These are phyloP conservation scores for Rhamphomyia laevipes DNA, from an alignment of 2,888 invertebrate genomes.

Conservation along the genomic window DNA sequence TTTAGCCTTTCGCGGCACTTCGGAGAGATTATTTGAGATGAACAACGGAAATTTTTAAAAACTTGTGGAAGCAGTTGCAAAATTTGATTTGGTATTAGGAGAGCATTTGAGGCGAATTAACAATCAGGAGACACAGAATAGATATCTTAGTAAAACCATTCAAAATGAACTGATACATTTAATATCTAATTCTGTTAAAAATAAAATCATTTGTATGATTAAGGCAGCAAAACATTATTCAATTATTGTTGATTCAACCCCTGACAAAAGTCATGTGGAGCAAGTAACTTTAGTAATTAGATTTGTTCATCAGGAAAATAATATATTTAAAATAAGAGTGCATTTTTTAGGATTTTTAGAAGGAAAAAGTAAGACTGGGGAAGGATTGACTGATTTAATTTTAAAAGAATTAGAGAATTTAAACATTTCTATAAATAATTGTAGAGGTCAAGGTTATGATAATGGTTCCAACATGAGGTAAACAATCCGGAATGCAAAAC, in stretches of 20 bases:
- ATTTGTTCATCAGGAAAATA: constrained; percentile 1
- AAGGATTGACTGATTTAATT: constrained; percentile 2
- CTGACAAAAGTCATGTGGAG: constrained; percentile 2
- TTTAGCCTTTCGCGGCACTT: constrained; percentile 8
- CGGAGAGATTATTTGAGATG: background rate
- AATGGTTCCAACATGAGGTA: constrained; percentile 6
- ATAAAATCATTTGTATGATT: constrained; percentile 7
- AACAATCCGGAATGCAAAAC: constrained; percentile 7
- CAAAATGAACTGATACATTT: constrained; percentile 4
- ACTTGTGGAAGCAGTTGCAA: constrained; percentile 3
- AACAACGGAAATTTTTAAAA: constrained; percentile 8
- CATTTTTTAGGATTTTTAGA: constrained; percentile 4
- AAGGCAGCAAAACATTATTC: constrained; percentile 4
- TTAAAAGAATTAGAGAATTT: constrained; percentile 5
- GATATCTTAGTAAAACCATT: constrained; percentile 6
- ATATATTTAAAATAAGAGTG: constrained; percentile 1
- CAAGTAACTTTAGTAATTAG: background rate
- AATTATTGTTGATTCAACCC: background rate
- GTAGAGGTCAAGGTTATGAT: constrained; percentile 7
- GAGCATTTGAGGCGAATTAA: constrained; percentile 8
- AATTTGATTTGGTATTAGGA: constrained; percentile 8
- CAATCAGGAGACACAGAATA: constrained; percentile 7
- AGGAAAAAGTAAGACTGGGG: background rate
- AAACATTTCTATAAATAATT: constrained; percentile 5
- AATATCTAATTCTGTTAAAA: constrained; percentile 5